Evolutionary conservation across 2,797 vertebrate species (phyloP).

Genomic region (Clangula hyemalis): DNA sequence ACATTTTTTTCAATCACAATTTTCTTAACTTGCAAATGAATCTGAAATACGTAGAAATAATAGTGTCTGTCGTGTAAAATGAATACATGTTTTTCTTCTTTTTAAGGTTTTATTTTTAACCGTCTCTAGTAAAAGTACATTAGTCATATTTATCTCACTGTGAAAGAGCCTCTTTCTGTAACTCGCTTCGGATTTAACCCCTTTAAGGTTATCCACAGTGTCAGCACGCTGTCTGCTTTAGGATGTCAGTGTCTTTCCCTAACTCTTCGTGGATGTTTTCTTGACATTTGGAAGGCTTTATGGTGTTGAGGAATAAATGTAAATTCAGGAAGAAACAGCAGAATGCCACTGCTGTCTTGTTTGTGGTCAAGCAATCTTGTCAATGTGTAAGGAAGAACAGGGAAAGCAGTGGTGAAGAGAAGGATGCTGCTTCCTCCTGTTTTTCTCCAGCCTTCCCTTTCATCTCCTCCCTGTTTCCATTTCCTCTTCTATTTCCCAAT

Average conservation of each 20-base stretch:
- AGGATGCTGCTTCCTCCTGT: not conserved
- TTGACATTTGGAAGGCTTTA: not conserved
- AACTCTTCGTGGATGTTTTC: not conserved
- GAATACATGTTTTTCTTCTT: constrained; percentile 48
- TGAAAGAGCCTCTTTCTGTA: constrained; percentile 36
- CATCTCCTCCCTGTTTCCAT: not conserved
- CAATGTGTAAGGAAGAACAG: accelerated
- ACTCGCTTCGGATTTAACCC: constrained; percentile 24
- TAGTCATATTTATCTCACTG: constrained; percentile 65
- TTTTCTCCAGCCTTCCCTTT: not conserved
- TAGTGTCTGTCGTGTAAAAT: constrained; percentile 54
- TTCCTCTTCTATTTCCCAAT: not conserved
- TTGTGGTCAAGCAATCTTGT: not conserved
- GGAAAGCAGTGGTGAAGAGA: not conserved
- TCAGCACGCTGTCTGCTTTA: not conserved
- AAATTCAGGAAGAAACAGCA: not conserved
- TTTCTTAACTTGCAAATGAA: constrained; percentile 66
- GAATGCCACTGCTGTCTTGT: not conserved
- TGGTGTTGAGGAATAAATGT: not conserved
- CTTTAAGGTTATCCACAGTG: not conserved
- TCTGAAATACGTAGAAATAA: constrained; percentile 65
- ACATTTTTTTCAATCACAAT: constrained; percentile 14
- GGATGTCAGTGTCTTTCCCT: not conserved
- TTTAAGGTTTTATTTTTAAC: constrained; percentile 69
- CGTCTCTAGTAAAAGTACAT: constrained; percentile 62